These are phyloP conservation scores for Knipowitschia caucasica DNA, from an alignment of 2,797 vertebrate genomes.

Conservation along the genomic window DNA sequence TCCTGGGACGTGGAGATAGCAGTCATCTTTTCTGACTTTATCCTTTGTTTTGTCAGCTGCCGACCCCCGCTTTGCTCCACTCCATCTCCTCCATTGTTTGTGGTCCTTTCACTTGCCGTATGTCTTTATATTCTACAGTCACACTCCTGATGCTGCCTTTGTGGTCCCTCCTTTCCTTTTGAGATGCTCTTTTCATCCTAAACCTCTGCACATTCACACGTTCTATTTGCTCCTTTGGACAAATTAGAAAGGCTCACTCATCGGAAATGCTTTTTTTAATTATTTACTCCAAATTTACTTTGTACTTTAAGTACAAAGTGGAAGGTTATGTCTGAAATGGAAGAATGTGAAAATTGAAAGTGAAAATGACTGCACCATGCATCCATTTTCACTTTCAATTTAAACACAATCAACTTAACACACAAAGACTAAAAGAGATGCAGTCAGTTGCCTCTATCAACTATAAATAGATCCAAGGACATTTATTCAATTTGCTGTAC, in stretches of 20 bases:
- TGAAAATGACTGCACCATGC: neutral
- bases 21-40: slow-evolving; percentile 54
- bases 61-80: slow-evolving; percentile 40
- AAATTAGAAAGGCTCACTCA: neutral
- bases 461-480: neutral
- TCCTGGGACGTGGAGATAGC: slow-evolving; percentile 66
- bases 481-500: neutral
- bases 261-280: neutral
- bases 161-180: neutral
- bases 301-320: too few species aligned
- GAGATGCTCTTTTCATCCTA: slow-evolving; percentile 13
- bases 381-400: neutral
- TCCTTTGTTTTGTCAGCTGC: slow-evolving; percentile 72
- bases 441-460: neutral
- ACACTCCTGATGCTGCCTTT: slow-evolving; percentile 11
- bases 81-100: slow-evolving; percentile 40
- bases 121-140: slow-evolving; percentile 27
- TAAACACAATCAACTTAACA: neutral
- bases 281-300: neutral
- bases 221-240: neutral
- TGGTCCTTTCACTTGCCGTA: slow-evolving; percentile 26
- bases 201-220: slow-evolving; percentile 19
- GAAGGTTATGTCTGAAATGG: too few species aligned
- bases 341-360: too few species aligned
- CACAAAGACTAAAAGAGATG: neutral